A percentile compares a stretch with the other conserved stretches of the same genome.
phyloP scores from a whole-genome alignment of 2,797 vertebrate genomes.

The Tarsius wallacei region DNA sequence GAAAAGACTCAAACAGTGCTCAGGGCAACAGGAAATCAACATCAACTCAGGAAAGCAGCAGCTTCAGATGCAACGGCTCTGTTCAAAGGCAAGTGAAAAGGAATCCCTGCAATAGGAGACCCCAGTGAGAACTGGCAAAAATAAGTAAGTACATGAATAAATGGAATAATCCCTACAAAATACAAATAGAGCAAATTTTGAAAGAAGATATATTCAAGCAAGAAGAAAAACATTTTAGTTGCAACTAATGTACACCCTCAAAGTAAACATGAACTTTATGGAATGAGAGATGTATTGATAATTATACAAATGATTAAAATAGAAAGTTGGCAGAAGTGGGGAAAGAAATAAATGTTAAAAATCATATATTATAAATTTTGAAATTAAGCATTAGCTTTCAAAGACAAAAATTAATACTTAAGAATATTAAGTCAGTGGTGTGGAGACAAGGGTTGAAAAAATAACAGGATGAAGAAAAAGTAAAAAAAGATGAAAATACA shows the following conservation, averaged over 20 bases:
- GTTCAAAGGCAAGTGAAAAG: slow-evolving; percentile 38
- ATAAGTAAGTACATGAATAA: not conserved
- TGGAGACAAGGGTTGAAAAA: not conserved
- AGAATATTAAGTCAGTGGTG: not conserved
- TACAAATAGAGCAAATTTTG: not conserved
- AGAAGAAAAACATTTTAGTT: slow-evolving; percentile 44
- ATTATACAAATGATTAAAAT: slow-evolving; percentile 28
- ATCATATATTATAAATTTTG: not conserved
- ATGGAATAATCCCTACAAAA: not conserved
- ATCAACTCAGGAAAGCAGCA: not conserved
- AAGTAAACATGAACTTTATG: not conserved
- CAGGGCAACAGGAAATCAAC: slow-evolving; percentile 49
- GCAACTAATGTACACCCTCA: not conserved
- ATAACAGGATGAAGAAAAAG: not conserved
- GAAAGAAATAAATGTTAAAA: slow-evolving; percentile 8
- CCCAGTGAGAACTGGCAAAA: slow-evolving; percentile 43
- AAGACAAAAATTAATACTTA: not conserved
- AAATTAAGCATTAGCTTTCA: not conserved
- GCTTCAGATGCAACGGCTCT: slow-evolving; percentile 19
- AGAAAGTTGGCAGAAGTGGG: not conserved
- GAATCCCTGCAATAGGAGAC: not conserved
- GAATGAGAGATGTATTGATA: not conserved
- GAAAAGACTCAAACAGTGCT: slow-evolving; percentile 57
- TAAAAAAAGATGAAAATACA: not conserved
- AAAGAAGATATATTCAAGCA: slow-evolving; percentile 4